Evolutionary conservation across 2,888 invertebrate species (phyloP), one percentile per base, ranked within the genome.

Genomic region (Meloe dianella): DNA sequence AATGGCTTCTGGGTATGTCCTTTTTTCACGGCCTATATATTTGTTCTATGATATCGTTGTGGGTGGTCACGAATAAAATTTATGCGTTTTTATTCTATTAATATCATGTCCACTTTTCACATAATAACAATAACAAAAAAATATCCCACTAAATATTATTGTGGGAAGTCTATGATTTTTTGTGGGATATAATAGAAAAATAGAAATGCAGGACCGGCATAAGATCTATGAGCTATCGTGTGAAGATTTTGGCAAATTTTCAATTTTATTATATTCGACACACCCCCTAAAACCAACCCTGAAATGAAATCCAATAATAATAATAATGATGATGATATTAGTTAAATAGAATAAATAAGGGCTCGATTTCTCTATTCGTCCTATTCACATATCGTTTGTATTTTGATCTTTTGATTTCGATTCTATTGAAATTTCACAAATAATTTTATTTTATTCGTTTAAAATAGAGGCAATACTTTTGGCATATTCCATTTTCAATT

Each of bases 81-180:
- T 51, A 51, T 51, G 51, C 51, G 22, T 12, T 51, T 51, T 51
- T 24, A 51, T 51, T 24, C 51, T 10, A 51, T n/a, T 22, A 12
- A 51, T 51, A 47, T 20, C n/a, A n/a, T 47, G 51, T 51, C 51
- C 51, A 51, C 51, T 51, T 51, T 51, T 51, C 47, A 20, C 12
- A 51, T 24, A 51, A 22, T 22, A 22, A 51, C 47, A 47, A 41
- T 10, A 47, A 47, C 17, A 47, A 17, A 47, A 47, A 47, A 20
- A 47, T 20, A 7, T 35, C 35, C 35, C 35, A 35, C 35, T 35
- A 35, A 12, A 30, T 30, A 14, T 1, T 32, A 5, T 47, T 20
- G 47, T 47, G 41, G 20, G 20, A 47, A 47, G 47, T 47, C 20
- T 47, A 47, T 47, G 9, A 47, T 47, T 8, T n/a, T 17, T 38